Conservation (phyloP, 2,113 vertebrate genomes). For the Meles meles region DNA sequence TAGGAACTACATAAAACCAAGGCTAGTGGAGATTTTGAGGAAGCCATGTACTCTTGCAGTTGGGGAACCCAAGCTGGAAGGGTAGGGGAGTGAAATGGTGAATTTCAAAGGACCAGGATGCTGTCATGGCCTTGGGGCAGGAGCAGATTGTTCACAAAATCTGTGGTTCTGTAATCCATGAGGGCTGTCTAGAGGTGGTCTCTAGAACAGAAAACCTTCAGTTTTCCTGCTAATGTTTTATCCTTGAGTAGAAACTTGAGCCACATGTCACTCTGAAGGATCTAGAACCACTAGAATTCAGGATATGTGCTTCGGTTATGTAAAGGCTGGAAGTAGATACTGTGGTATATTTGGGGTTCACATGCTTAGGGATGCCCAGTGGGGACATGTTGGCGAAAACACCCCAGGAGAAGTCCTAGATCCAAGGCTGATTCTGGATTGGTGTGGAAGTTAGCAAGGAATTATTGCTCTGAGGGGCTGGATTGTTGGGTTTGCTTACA, state of each 20-base stretch:
- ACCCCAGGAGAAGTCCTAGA: background rate
- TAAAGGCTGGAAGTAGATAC: background rate
- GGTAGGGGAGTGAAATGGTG: background rate
- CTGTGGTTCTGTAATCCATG: background rate
- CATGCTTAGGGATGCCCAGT: background rate
- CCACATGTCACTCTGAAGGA: background rate
- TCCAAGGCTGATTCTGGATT: background rate
- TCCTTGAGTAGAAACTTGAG: background rate
- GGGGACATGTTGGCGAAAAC: background rate
- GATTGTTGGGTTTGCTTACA: background rate
- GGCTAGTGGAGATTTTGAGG: background rate
- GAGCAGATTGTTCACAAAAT: background rate
- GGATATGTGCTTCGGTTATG: background rate
- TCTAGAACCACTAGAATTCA: background rate
- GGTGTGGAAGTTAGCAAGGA: background rate
- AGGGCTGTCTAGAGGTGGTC: background rate
- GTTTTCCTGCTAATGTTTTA: background rate
- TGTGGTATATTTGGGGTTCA: background rate
- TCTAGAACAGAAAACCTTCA: background rate
- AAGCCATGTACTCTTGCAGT: background rate
- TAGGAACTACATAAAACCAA: background rate
- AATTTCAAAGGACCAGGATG: background rate
- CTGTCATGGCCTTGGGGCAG: background rate
- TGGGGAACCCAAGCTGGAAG: background rate
- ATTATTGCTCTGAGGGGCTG: background rate